Evolutionary conservation across 2,888 invertebrate species (phyloP), one percentile per base, ranked within the genome.

Genomic region (Unio delphinus): DNA sequence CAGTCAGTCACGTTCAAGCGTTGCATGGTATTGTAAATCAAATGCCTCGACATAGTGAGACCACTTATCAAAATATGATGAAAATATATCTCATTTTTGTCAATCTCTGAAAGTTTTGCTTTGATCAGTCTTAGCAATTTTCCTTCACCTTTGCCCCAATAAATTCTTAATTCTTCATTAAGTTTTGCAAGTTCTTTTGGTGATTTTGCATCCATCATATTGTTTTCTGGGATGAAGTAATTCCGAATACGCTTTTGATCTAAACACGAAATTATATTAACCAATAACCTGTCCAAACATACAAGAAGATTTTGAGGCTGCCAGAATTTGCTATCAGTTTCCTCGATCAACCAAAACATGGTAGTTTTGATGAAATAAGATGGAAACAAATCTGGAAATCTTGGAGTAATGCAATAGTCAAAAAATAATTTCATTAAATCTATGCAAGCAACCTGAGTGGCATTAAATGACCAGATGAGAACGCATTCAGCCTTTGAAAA

Each of bases 121-220:
- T 8, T 34, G 11, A 62, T 45, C 4, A 62, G 8, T 3, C 23
- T 15, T 45, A 1, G 15, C 62, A 54, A 62, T 62, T 45, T 45
- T 11, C 5, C 8, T 2, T 23, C 5, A 20, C 60, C 59, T 23
- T 60, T 34, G 55, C 18, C 4, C 54, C 54, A 7, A 28, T 54
- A 66, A 1, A 4, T 60, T 18, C 1, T 23, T 23, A 66, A 15
- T 15, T 66, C 66, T 18, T 20, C n/a, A 54, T 17, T 26, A 23
- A 66, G 55, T 0, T 18, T 7, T 20, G 54, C 45, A 17, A 66
- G 45, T 60, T 15, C 45, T 4, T 54, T 0, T 55, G 45, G 5
- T 34, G 45, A 34, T 34, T 60, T 60, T n/a, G 66, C 55, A 60
- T 61, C 66, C 54, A 66, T 66, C 66, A 66, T 66, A 55, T 66